Evolutionary conservation across 2,797 vertebrate species (phyloP), one percentile per base, ranked within the genome.

Genomic region (Apodemus agrarius): DNA sequence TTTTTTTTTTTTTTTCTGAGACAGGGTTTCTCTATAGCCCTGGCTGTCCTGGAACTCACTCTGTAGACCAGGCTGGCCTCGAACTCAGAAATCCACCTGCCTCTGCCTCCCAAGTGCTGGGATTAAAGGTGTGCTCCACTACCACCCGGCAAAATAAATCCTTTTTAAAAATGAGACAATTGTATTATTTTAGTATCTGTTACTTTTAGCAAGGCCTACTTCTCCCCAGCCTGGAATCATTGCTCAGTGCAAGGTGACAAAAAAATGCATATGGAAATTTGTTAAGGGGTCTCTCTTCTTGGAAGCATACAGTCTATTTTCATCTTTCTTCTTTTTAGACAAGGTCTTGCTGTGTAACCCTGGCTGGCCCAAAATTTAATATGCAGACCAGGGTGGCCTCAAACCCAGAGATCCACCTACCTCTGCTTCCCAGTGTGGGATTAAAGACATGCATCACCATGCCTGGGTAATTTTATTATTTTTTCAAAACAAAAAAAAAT

Each of bases 131-230:
- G n/a, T n/a, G n/a, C n/a, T n/a, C n/a, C n/a, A n/a, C n/a, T n/a
- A n/a, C n/a, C n/a, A n/a, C n/a, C n/a, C n/a, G n/a, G n/a, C n/a
- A n/a, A n/a, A n/a, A 69, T 69, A 69, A 34, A 69, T n/a, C 67
- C 16, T 69, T 67, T 67, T 67, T 65, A 88, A 95, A 85, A 6
- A 11, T 88, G 72, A 81, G 46, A 92, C 52, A 91, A 67, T 29
- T 84, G 37, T 82, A 93, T 93, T 24, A 84, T 91, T 95, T 90
- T n/a, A 92, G 63, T 4, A 72, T 79, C n/a, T 91, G 19, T 88
- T 75, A 88, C 52, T 57, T 59, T 57, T 29, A 88, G 63, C 61
- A 85, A 67, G n/a, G 37, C 37, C 80, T 61, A 69, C 67, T 69
- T 69, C 31, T 19, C n/a, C 67, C 67, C 34, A 72, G 67, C 34